phyloP scores from a whole-genome alignment of 1,140 invertebrate genomes.

The Bradysia coprophila region DNA sequence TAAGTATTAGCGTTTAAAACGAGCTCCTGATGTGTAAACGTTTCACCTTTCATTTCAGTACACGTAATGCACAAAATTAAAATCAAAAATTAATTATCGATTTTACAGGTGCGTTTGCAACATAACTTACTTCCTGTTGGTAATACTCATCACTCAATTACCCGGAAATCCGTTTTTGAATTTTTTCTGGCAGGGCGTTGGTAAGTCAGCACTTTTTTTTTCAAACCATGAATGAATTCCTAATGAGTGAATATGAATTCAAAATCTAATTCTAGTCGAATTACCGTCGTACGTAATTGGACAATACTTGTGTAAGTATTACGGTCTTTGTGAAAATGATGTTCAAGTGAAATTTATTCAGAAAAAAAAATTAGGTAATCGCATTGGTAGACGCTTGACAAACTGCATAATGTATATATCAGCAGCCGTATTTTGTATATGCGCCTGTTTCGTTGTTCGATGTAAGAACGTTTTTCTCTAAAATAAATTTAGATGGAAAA shows the following conservation, averaged over 20 bases:
- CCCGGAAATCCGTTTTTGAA: conserved; percentile 48
- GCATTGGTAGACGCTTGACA: conserved; percentile 31
- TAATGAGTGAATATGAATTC: too few species aligned
- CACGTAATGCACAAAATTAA: too few species aligned
- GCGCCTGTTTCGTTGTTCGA: too few species aligned
- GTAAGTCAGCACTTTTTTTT: conserved; percentile 32
- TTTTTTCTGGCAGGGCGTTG: conserved; percentile 39
- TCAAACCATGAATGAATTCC: conserved; percentile 21
- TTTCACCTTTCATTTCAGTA: too few species aligned
- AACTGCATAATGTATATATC: too few species aligned
- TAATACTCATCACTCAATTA: conserved; percentile 38
- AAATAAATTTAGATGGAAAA: too few species aligned
- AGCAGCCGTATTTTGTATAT: too few species aligned
- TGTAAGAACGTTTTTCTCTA: too few species aligned
- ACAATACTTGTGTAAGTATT: conserved; percentile 11
- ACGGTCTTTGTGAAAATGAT: not conserved
- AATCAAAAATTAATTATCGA: too few species aligned
- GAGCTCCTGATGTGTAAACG: too few species aligned
- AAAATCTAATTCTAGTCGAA: not conserved
- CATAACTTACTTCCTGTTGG: conserved; percentile 32
- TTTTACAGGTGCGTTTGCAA: not conserved
- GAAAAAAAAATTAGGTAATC: conserved; percentile 17
- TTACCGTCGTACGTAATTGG: conserved; percentile 2
- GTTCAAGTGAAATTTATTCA: not conserved
- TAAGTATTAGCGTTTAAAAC: too few species aligned